phyloP scores from a whole-genome alignment of 2,888 invertebrate species.

The Brassicogethes aeneus region DNA sequence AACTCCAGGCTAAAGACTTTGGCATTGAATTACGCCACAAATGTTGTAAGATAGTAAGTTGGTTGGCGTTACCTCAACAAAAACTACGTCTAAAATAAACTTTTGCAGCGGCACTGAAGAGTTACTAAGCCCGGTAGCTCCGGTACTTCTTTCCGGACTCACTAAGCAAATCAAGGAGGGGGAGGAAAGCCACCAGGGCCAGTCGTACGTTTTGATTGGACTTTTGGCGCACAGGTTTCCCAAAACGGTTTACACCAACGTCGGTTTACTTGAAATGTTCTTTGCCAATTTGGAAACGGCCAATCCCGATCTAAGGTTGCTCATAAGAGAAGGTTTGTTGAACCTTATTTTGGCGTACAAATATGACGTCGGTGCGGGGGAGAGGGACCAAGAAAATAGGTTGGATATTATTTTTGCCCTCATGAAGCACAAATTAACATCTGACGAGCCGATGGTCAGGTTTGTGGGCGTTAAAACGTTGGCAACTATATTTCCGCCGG shows the following conservation, averaged over 20 bases:
- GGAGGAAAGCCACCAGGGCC: conserved; percentile 52
- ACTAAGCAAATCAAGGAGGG: conserved; percentile 62
- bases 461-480: conserved; percentile 78
- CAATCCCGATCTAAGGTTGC: conserved; percentile 34
- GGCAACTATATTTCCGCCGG: conserved; percentile 69
- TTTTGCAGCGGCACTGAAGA: conserved; percentile 49
- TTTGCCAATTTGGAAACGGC: conserved; percentile 44
- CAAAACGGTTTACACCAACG: conserved; percentile 57
- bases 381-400: conserved; percentile 34
- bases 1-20: conserved; percentile 74
- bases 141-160: conserved; percentile 65
- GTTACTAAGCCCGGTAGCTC: conserved; percentile 55
- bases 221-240: conserved; percentile 53
- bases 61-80: no score
- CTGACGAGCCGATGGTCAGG: conserved; percentile 68
- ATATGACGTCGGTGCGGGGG: conserved; percentile 29
- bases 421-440: conserved; percentile 64
- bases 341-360: conserved; percentile 35
- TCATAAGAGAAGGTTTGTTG: conserved; percentile 36
- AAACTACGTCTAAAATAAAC: no score
- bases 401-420: conserved; percentile 45
- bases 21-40: conserved; percentile 73
- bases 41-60: conserved; percentile 71
- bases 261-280: conserved; percentile 47
- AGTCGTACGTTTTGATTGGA: conserved; percentile 70